phyloP scores from a whole-genome alignment of 2,888 invertebrate genomes.

The Drosophila quinaria region DNA sequence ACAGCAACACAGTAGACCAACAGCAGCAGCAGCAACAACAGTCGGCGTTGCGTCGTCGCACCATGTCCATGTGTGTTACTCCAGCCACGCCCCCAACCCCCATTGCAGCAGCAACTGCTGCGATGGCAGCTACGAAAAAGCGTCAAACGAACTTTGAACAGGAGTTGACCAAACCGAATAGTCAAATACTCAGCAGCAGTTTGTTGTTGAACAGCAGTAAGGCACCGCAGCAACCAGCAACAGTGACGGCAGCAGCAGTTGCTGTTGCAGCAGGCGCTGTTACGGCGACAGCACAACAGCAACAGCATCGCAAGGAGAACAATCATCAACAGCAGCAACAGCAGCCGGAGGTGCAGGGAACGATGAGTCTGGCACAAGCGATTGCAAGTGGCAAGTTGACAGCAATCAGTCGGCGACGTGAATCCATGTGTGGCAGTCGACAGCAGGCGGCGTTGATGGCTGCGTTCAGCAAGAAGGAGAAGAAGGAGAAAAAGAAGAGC shows the following conservation, averaged over 20 bases:
- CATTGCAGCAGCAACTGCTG: conserved; percentile 39
- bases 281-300: conserved; percentile 30
- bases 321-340: conserved; percentile 52
- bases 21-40: conserved; percentile 40
- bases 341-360: conserved; percentile 25
- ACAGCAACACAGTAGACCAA: conserved; percentile 25
- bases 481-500: conserved; percentile 68
- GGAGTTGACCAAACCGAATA: conserved; percentile 72
- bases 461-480: conserved; percentile 65
- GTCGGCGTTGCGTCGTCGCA: conserved; percentile 65
- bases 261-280: conserved; percentile 25
- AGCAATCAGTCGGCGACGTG: conserved; percentile 68
- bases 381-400: conserved; percentile 68
- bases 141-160: conserved; percentile 86
- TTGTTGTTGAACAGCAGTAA: conserved; percentile 67
- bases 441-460: conserved; percentile 67
- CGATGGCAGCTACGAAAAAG: conserved; percentile 68
- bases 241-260: conserved; percentile 20
- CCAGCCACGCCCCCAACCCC: conserved; percentile 29
- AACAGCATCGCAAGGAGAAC: conserved; percentile 71
- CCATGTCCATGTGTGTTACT: conserved; percentile 71
- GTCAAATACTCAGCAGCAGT: conserved; percentile 72
- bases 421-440: conserved; percentile 72
- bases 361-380: conserved; percentile 64
- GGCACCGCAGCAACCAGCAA: conserved; percentile 28